Evolutionary conservation across 2,797 vertebrate species (phyloP).

Genomic region (Xenentodon cancila): DNA sequence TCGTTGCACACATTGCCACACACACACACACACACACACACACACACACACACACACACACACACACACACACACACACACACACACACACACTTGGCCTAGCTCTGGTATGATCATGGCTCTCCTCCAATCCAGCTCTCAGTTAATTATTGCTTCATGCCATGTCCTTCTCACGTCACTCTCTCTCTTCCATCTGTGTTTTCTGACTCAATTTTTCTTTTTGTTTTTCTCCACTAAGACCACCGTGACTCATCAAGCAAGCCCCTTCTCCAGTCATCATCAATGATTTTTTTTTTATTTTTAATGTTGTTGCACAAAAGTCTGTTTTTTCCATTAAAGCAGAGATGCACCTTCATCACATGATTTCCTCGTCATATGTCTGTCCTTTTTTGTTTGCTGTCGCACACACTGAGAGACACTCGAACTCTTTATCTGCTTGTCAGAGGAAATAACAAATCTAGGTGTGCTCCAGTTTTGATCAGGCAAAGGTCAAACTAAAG

Average conservation of each 20-base stretch:
- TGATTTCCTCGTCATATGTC: slow-evolving; percentile 30
- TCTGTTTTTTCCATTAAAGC: slow-evolving; percentile 59
- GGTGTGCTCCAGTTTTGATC: slow-evolving; percentile 28
- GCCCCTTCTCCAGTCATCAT: slow-evolving; percentile 32
- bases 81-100: slow-evolving; percentile 32
- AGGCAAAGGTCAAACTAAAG: slow-evolving; percentile 58
- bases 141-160: slow-evolving; percentile 69
- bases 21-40: slow-evolving; percentile 32
- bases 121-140: slow-evolving; percentile 60
- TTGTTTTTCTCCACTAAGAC: slow-evolving; percentile 29
- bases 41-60: slow-evolving; percentile 43
- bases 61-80: slow-evolving; percentile 32
- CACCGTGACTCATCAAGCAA: slow-evolving; percentile 62
- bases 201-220: slow-evolving; percentile 24
- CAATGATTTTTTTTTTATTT: slow-evolving; percentile 32
- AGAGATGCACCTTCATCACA: slow-evolving; percentile 32
- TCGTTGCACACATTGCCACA: slow-evolving; percentile 48
- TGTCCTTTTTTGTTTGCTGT: slow-evolving; percentile 20
- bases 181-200: slow-evolving; percentile 41
- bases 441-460: slow-evolving; percentile 2
- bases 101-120: slow-evolving; percentile 47
- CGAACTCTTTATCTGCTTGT: slow-evolving; percentile 2
- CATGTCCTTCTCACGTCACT: slow-evolving; percentile 62
- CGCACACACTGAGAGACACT: slow-evolving; percentile 21
- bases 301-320: slow-evolving; percentile 50